phyloP scores from a whole-genome alignment of 2,113 vertebrate species.

The Turnix velox region DNA sequence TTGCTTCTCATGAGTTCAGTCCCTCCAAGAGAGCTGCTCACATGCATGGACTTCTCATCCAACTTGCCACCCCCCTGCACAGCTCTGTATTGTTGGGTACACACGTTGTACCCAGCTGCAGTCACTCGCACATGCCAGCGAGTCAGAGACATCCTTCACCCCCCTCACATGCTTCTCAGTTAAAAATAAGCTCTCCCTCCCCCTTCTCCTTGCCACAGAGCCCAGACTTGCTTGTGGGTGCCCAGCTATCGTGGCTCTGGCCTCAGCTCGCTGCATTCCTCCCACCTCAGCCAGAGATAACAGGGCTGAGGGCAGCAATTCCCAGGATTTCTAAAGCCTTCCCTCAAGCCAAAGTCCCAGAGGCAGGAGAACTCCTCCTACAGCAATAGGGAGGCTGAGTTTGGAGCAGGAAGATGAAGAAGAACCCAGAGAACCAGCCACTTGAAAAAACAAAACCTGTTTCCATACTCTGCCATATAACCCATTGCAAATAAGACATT shows the following conservation, averaged over 20 bases:
- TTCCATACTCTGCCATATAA: not conserved
- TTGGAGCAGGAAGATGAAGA: not conserved
- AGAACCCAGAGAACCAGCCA: not conserved
- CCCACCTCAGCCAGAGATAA: not conserved
- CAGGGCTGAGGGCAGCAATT: not conserved
- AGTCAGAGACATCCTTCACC: not conserved
- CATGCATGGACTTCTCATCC: not conserved
- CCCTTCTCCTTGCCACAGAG: not conserved
- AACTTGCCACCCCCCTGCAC: not conserved
- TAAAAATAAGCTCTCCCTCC: slow-evolving; percentile 32
- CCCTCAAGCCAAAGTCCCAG: not conserved
- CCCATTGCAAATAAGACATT: not conserved
- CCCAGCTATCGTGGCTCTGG: not conserved
- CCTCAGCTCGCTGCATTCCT: not conserved
- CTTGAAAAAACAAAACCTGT: not conserved
- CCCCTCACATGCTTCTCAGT: not conserved
- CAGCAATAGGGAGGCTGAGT: not conserved
- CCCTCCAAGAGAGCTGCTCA: not conserved
- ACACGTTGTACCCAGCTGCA: not conserved
- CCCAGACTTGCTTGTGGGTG: not conserved
- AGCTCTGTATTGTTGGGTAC: not conserved
- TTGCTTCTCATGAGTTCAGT: not conserved
- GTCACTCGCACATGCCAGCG: not conserved
- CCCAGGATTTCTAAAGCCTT: not conserved
- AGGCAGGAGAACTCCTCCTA: not conserved